Base-by-base conservation (phyloP, 2,113 vertebrate species). In the Clarias magur region DNA sequence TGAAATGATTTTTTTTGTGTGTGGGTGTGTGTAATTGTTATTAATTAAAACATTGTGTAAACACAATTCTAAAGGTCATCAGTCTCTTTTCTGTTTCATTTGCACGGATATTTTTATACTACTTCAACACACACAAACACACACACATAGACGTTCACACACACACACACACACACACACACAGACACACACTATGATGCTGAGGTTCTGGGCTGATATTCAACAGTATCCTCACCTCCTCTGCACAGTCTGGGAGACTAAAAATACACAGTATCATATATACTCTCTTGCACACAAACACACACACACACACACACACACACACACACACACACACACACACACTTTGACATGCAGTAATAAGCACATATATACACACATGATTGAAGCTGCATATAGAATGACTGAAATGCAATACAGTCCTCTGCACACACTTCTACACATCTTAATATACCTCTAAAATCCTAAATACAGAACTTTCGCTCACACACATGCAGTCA, bases 161-260 rank as follows among this genome's bases (percentile, higher is more conserved):
- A n/a, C 23, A 85, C 10, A 57, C 15, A 57, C 54, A 13, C 16
- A 80, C 54, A 57, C 48, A 78, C 15, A 78, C 48, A 86, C 60
- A 79, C 23, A 56, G 72, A 86, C 16, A 75, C 67, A 82, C 38
- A 30, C 57, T 88, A 91, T 85, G 92, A 84, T 90, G 90, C 91
- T 92, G 75, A 68, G 89, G 91, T 88, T 79, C 90, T 91, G 88
- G 93, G 93, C 92, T 93, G 70, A 85, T 88, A 88, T 94, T 92
- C 93, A 94, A 90, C 90, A 87, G 88, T 76, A 78, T 93, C 91
- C 81, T 88, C 91, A 91, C 90, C 92, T 93, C 92, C 92, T 91
- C 93, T 94, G 88, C 90, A 92, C 89, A 93, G 89, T 89, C 92
- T 94, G 93, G 93, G 89, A 92, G 63, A 92, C 92, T 93, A 94